These are phyloP conservation scores for Musca domestica DNA, from an alignment of 1,140 invertebrate genomes.

Conservation along the genomic window DNA sequence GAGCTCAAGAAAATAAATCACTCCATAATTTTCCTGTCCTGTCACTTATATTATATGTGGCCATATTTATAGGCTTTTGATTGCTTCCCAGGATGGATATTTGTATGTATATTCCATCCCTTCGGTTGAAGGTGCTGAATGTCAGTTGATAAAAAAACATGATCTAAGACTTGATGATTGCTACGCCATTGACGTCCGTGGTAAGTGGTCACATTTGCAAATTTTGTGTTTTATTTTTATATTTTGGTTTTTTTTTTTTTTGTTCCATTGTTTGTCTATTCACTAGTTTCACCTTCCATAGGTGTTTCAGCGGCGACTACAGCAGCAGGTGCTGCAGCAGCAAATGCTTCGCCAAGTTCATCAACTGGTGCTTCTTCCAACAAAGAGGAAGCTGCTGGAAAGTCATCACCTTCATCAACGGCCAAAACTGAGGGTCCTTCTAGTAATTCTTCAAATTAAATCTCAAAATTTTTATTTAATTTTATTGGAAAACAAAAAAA, in stretches of 20 bases:
- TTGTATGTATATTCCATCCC: slow-evolving; percentile 93
- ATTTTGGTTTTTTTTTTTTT: slow-evolving; percentile 9
- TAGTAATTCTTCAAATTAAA: too few species aligned
- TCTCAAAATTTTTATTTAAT: too few species aligned
- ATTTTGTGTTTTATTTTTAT: slow-evolving; percentile 16
- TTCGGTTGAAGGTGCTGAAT: slow-evolving; percentile 84
- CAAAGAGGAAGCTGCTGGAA: neutral
- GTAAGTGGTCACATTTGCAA: slow-evolving; percentile 32
- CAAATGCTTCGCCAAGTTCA: slow-evolving; percentile 1
- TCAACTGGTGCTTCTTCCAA: neutral
- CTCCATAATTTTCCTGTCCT: too few species aligned
- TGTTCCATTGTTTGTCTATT: slow-evolving; percentile 11
- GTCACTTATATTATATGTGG: neutral
- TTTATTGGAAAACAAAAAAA: too few species aligned
- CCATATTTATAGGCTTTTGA: slow-evolving; percentile 58
- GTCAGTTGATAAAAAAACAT: slow-evolving; percentile 66
- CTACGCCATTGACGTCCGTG: slow-evolving; percentile 52
- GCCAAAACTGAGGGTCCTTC: neutral
- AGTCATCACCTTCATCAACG: slow-evolving; percentile 8
- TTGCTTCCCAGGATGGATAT: slow-evolving; percentile 87
- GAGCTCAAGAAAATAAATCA: too few species aligned
- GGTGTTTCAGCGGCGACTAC: neutral
- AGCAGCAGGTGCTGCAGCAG: neutral
- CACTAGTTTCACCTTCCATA: slow-evolving; percentile 7
- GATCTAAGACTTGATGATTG: slow-evolving; percentile 47